Evolutionary conservation across 2,797 vertebrate genomes (phyloP), one percentile per base, ranked within the genome.

Genomic region (Zalophus californianus): DNA sequence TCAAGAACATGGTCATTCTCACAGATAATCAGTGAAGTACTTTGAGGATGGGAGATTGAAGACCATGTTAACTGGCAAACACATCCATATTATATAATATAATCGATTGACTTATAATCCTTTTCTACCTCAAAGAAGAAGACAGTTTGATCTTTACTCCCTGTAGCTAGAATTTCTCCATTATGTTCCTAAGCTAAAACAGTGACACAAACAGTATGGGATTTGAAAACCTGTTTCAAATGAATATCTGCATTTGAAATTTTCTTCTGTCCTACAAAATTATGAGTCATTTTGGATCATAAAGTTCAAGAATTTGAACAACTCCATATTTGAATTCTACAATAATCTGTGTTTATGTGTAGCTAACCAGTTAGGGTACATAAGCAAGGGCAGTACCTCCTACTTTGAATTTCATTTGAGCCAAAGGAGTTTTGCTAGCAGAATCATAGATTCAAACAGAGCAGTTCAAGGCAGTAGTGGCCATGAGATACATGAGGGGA

Each of bases 311-410:
- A 44, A 99, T 83, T 27, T 99, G 99, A 89, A 99, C 99, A 93
- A 99, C 99, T 0, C 99, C 99, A 41, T 99, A 99, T 96, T 99
- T 99, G 96, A 99, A 99, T 25, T 99, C 99, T 2, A 98, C 98
- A 60, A 98, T 98, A 97, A 99, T 98, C 41, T 99, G 90, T 89
- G 99, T 98, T 94, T 99, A 99, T 29, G 97, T 97, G 82, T 98
- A 98, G 97, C 97, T 99, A 78, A 99, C 99, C 96, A 97, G 44
- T 62, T 0, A 44, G 15, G 99, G 99, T 41, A 99, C 99, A 99
- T 99, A 99, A 15, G 58, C 95, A 68, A 99, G 96, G 4, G 99
- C 96, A 9, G 99, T 99, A 97, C 99, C 99, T 82, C 99, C 99
- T 98, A 99, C 99, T 91, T 98, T 99, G 98, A 99, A 99, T 87